Base-by-base conservation (phyloP, 1,140 invertebrate genomes). In the Dufourea novaeangliae region DNA sequence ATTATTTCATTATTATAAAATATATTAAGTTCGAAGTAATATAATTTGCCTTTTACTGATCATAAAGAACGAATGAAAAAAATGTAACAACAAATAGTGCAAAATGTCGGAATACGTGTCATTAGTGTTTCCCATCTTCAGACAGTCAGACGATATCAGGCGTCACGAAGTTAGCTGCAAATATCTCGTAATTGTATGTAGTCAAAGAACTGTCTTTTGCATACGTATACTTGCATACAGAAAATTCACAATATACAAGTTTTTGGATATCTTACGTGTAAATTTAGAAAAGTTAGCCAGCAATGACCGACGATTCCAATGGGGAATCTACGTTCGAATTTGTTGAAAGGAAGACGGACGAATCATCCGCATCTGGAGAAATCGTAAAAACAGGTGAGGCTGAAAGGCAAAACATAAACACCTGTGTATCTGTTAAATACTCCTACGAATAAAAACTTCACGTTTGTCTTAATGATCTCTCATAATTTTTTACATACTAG, bases 261-360 rank as follows among this genome's bases (percentile, higher is more conserved):
- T 78, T 50, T 67, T 52, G 44, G 56, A 57, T 25, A 37, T 80
- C 12, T 34, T 54, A 57, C 57, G 64, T 41, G 39, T 56, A 61
- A 80, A 77, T 71, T 78, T 78, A 25, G 22, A 56, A 62, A 74
- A 46, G 34, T 69, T 70, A 52, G 52, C 27, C 39, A 46, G 75
- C 37, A 62, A 92, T 91, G 90, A 91, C 88, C 8, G 93, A 94
- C 78, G 93, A 93, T 86, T 92, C 91, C 1, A 93, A 93, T 79
- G 93, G 93, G 44, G 93, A 94, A 87, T 93, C 92, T 3, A 93
- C 93, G 11, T 93, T 94, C 79, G 93, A 94, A 89, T 93, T 94
- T 88, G 91, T 94, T 0, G 93, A 93, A 64, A 91, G 89, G 68
- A 91, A 89, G 71, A 54, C 86, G 2, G 91, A 91, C 14, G 90